These are phyloP conservation scores for Iselma pallidipennis DNA, from an alignment of 2,888 invertebrate genomes.

Conservation along the genomic window DNA sequence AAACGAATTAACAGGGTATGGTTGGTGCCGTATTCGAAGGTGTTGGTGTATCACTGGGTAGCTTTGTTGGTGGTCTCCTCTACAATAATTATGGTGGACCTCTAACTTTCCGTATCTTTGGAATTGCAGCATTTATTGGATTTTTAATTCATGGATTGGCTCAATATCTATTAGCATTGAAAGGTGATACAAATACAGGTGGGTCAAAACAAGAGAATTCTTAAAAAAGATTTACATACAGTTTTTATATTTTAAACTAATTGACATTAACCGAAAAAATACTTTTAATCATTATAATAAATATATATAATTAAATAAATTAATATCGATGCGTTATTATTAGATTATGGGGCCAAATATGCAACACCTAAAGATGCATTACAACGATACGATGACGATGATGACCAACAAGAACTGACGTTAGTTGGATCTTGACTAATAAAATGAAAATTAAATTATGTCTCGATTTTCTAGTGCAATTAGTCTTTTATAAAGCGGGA, in stretches of 20 bases:
- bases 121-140: conserved; percentile 67
- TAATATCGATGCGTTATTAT: conserved; percentile 4
- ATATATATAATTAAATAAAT: neutral
- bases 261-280: neutral
- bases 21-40: conserved; percentile 89
- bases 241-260: conserved; percentile 7
- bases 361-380: conserved; percentile 29
- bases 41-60: conserved; percentile 79
- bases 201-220: conserved; percentile 7
- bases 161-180: conserved; percentile 51
- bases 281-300: neutral
- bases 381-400: conserved; percentile 16
- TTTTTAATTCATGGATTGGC: conserved; percentile 63
- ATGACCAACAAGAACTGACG: conserved; percentile 38
- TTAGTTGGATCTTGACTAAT: conserved; percentile 24
- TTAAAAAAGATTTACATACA: neutral
- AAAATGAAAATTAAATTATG: neutral
- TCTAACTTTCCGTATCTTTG: conserved; percentile 72
- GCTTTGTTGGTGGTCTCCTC: conserved; percentile 74
- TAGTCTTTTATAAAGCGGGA: too few species aligned
- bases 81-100: conserved; percentile 69
- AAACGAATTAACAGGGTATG: conserved; percentile 74
- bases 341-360: conserved; percentile 26
- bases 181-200: conserved; percentile 32
- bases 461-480: neutral